Conservation (phyloP, 2,888 invertebrate species). For the Eupithecia inturbata region DNA sequence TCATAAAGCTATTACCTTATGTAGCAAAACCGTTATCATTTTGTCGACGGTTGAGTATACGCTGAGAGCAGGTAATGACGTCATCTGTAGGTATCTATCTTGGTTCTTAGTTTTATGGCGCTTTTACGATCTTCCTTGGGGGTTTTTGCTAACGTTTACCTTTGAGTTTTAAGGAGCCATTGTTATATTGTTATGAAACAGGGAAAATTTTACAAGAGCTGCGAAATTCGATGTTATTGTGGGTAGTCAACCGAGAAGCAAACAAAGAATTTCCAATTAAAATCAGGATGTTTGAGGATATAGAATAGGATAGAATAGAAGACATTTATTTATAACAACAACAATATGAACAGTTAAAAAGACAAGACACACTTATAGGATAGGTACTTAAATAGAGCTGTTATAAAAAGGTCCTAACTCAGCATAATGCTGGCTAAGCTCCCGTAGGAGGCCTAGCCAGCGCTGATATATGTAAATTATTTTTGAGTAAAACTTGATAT, state of each 20-base stretch:
- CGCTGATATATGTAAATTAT: no score
- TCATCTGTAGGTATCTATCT: conserved; percentile 52
- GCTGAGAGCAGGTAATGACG: conserved; percentile 58
- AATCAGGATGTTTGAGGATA: not conserved
- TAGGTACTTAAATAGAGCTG: no score
- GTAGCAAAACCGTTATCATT: conserved; percentile 43
- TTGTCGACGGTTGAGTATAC: conserved; percentile 50
- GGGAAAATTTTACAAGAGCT: conserved; percentile 1
- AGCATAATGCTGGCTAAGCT: no score
- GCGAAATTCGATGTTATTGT: not conserved
- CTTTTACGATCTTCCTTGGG: conserved; percentile 49
- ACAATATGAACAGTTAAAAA: no score
- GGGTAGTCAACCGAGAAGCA: not conserved
- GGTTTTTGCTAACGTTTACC: conserved; percentile 36
- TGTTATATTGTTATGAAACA: not conserved
- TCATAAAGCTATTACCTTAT: conserved; percentile 12
- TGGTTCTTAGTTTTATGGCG: conserved; percentile 49
- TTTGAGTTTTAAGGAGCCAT: conserved; percentile 13
- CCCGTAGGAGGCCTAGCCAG: no score
- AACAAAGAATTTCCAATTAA: not conserved
- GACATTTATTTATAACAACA: no score
- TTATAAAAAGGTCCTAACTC: no score
- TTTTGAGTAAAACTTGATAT: not conserved
- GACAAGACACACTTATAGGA: no score
- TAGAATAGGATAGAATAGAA: no score